These are phyloP conservation scores for Herpailurus yagouaroundi DNA, from an alignment of 2,113 vertebrate genomes.

Conservation along the genomic window DNA sequence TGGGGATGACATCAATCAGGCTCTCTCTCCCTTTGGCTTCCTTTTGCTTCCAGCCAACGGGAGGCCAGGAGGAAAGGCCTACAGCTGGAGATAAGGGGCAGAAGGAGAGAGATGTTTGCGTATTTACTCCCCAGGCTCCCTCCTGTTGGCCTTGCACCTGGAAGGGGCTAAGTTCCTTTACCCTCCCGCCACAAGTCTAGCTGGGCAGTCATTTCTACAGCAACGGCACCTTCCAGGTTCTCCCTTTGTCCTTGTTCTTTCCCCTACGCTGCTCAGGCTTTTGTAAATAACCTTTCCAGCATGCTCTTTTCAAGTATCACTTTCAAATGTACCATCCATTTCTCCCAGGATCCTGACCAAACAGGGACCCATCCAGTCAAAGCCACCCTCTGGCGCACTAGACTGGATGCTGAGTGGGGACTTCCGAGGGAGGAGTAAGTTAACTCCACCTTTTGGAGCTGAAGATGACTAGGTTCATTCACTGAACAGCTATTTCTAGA, in stretches of 20 bases:
- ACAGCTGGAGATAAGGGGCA: background rate
- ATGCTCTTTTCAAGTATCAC: background rate
- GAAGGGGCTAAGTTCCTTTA: background rate
- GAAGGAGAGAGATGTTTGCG: background rate
- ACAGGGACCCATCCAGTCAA: background rate
- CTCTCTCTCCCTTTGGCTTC: slow-evolving; percentile 49
- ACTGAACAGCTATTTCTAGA: slow-evolving; percentile 25
- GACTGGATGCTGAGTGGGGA: background rate
- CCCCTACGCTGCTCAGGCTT: background rate
- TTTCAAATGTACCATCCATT: background rate
- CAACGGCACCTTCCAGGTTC: background rate
- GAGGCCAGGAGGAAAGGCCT: slow-evolving; percentile 42
- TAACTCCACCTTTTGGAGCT: background rate
- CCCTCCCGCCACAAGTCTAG: background rate
- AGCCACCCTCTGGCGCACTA: background rate
- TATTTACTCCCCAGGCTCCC: slow-evolving; percentile 36
- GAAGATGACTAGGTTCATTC: background rate
- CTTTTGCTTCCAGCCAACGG: slow-evolving; percentile 59
- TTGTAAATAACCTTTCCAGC: slow-evolving; percentile 32
- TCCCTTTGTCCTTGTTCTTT: background rate
- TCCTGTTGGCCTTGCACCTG: slow-evolving; percentile 15
- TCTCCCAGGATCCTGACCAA: background rate
- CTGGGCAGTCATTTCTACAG: background rate
- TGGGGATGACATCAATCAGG: background rate
- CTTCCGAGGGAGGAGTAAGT: background rate